phyloP scores from a whole-genome alignment of 2,888 invertebrate species.

The Flexamia atlantica region DNA sequence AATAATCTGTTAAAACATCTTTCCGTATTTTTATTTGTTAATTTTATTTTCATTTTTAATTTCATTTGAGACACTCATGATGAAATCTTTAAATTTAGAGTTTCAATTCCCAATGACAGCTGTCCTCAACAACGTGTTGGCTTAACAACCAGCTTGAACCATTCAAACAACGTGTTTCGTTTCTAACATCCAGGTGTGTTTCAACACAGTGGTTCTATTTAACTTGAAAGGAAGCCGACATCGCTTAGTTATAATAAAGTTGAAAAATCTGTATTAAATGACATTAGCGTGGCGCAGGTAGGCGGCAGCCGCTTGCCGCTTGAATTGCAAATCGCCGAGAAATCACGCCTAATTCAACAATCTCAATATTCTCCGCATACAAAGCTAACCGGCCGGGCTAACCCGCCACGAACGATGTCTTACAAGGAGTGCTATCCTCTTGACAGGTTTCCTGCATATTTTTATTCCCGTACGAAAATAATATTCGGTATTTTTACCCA shows the following conservation, averaged over 20 bases:
- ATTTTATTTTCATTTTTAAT: no score
- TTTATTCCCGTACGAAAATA: background rate
- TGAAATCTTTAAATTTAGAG: no score
- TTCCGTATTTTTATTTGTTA: no score
- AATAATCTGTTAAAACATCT: no score
- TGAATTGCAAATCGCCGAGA: slow-evolving; percentile 15
- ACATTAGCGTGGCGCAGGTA: background rate
- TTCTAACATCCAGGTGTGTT: no score
- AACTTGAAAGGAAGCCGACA: slow-evolving; percentile 1
- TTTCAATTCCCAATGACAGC: no score
- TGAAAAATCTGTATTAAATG: background rate
- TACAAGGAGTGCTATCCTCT: background rate
- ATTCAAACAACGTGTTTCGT: no score
- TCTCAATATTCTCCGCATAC: background rate
- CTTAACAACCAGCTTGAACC: no score
- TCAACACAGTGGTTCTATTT: background rate
- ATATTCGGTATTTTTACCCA: slow-evolving; percentile 12
- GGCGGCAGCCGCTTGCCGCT: background rate
- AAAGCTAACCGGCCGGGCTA: background rate
- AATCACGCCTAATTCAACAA: slow-evolving; percentile 18
- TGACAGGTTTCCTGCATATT: slow-evolving; percentile 23
- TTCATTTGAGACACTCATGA: no score
- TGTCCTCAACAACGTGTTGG: no score
- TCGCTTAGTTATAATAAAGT: slow-evolving; percentile 2
- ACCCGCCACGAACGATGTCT: background rate